Base-by-base conservation (phyloP, 2,888 invertebrate species). In the Scaptomyza tumidula region DNA sequence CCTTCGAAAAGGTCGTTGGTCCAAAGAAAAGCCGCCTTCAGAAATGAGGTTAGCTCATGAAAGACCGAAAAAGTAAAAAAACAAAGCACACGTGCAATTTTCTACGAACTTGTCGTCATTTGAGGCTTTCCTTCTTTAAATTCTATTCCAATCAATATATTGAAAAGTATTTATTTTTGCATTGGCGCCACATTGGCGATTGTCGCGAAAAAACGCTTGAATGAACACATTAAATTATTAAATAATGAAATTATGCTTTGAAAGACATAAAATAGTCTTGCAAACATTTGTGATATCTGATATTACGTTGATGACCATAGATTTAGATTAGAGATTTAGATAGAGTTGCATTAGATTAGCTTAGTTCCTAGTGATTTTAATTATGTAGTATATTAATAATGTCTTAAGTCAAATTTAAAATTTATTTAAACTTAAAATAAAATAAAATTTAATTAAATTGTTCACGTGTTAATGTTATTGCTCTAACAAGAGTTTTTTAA, bases 1-100 rank as follows among this genome's bases (percentile, higher is more conserved):
- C 88, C 88, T 72, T 88, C 48, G 41, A 6, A 27, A 33, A 33
- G 64, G 65, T 61, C 65, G 50, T 55, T 69, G 66, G 24, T 52
- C 50, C 16, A 2, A n/a, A 35, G 43, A 52, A 33, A 43, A 19
- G 43, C n/a, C 6, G 14, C 37, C 16, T 19, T 53, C 46, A n/a
- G 6, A 52, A 54, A 7, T 52, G 16, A 50, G 29, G 53, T 49
- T 57, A 52, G 37, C 24, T 14, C 7, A n/a, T 10, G 44, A 27
- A 31, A 52, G 11, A 39, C 14, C 13, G 39, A 39, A 64, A 57
- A 48, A 19, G 41, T 27, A 41, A 56, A 59, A 55, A 24, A 16
- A 49, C 48, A 49, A 37, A 6, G 46, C 37, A 45, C 60, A 67
- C 52, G 54, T 61, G 71, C 27, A 56, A 58, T 44, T 55, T 14